phyloP scores from a whole-genome alignment of 30 jellyfish, hydroid and myxozoan species.

The Sanderia malayensis region DNA sequence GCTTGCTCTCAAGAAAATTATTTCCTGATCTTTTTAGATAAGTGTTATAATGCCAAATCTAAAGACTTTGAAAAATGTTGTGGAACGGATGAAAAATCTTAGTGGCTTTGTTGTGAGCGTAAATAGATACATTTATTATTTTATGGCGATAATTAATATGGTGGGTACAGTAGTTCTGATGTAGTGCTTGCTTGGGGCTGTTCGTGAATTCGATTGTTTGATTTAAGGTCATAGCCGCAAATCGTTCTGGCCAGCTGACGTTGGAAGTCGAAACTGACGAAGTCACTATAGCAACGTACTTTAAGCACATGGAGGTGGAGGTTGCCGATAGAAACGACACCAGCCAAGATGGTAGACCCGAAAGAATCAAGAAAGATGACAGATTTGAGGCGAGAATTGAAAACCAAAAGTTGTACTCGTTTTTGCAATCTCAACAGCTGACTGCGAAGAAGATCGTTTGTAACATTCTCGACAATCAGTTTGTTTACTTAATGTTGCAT shows the following conservation, averaged over 20 bases:
- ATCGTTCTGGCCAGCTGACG: slow-evolving; percentile 59
- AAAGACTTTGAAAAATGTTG: slow-evolving; percentile 68
- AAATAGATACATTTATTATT: no score
- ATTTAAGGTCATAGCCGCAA: slow-evolving; percentile 76
- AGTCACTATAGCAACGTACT: slow-evolving; percentile 83
- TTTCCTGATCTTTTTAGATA: slow-evolving; percentile 20
- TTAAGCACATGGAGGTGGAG: slow-evolving; percentile 61
- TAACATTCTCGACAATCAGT: slow-evolving; percentile 67
- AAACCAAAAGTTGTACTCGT: slow-evolving; percentile 64
- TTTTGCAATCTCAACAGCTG: slow-evolving; percentile 81
- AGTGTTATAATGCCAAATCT: slow-evolving; percentile 58
- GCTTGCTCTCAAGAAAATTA: no score
- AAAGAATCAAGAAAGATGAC: slow-evolving; percentile 27
- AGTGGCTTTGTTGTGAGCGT: slow-evolving; percentile 74
- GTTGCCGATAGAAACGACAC: not conserved
- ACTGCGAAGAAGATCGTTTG: slow-evolving; percentile 53
- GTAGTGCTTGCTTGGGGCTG: no score
- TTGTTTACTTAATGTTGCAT: slow-evolving; percentile 62
- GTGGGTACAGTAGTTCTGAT: no score
- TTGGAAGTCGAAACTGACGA: slow-evolving; percentile 78
- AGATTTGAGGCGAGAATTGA: slow-evolving; percentile 84
- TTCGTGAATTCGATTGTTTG: not conserved
- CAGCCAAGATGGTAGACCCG: slow-evolving; percentile 48
- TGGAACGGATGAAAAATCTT: slow-evolving; percentile 86
- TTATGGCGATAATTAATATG: no score